A percentile compares a stretch with the other conserved stretches of the same genome.
phyloP scores from a whole-genome alignment of 2,888 invertebrate species.

The Vandiemenella viatica region DNA sequence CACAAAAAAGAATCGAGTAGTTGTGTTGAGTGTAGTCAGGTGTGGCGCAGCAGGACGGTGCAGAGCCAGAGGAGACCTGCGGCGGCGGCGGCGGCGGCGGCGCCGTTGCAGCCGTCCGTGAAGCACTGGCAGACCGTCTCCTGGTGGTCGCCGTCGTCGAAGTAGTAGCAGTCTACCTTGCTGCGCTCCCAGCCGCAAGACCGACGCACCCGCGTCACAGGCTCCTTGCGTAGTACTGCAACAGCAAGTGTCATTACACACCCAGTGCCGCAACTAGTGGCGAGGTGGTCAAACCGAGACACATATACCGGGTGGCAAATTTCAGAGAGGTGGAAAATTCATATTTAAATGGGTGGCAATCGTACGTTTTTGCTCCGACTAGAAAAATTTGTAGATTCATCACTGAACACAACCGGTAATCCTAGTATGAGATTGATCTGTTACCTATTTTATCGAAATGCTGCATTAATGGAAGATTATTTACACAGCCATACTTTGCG shows the following conservation, averaged over 20 bases:
- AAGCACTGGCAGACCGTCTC: conserved; percentile 49
- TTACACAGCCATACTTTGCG: too few relatives aligned
- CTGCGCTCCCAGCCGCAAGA: conserved; percentile 45
- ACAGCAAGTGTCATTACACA: too few relatives aligned
- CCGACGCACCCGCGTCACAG: conserved; percentile 34
- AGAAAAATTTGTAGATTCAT: too few relatives aligned
- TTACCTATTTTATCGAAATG: too few relatives aligned
- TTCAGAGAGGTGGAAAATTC: neutral
- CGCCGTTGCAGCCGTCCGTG: conserved; percentile 40
- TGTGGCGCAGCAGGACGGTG: neutral
- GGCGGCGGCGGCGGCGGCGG: neutral
- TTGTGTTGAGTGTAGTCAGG: neutral
- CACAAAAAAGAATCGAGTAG: too few relatives aligned
- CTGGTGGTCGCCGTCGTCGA: conserved; percentile 46
- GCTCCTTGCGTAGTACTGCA: conserved; percentile 21
- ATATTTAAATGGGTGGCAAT: neutral
- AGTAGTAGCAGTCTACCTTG: conserved; percentile 37
- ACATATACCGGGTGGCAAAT: neutral
- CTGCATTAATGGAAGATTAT: too few relatives aligned
- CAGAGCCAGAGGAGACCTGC: neutral
- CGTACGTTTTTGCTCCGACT: too few relatives aligned
- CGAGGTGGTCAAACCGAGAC: too few relatives aligned
- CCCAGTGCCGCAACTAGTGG: neutral
- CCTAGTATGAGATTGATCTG: too few relatives aligned
- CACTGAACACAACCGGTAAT: too few relatives aligned